Percentiles rank a stretch among this genome's conserved stretches.
Evolutionary conservation across 2,113 vertebrate genomes (phyloP).

Genomic region (Bagarius yarrelli): DNA sequence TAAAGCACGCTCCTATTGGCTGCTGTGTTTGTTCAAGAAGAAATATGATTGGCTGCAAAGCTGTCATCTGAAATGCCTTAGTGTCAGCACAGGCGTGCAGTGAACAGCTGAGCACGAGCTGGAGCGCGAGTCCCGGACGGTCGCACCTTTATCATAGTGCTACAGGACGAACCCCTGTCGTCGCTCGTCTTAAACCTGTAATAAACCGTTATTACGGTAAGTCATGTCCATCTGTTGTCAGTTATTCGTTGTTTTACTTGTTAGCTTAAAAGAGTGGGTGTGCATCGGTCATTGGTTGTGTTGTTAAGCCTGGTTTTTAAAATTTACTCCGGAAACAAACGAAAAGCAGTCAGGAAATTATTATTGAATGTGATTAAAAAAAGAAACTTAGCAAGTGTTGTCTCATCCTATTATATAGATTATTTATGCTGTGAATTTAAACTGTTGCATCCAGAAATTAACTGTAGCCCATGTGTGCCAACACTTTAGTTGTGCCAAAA

Average conservation of each 20-base stretch:
- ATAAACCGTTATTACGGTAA: constrained; percentile 9
- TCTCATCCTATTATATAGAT: too few relatives aligned
- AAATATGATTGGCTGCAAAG: constrained; percentile 46
- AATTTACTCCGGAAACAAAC: not conserved
- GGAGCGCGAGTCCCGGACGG: not conserved
- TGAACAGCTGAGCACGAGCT: constrained; percentile 52
- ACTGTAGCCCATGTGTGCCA: not conserved
- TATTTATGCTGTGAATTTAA: not conserved
- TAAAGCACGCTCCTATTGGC: constrained; percentile 31
- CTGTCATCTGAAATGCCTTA: constrained; percentile 29
- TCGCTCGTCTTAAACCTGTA: not conserved
- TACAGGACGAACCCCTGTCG: not conserved
- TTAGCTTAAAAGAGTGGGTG: not conserved
- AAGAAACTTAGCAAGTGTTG: not conserved
- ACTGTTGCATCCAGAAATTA: not conserved
- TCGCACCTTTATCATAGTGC: not conserved
- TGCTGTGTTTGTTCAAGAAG: constrained; percentile 32
- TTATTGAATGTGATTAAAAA: not conserved
- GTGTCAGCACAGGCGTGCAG: constrained; percentile 24
- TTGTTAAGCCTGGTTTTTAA: not conserved
- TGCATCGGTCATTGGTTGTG: not conserved
- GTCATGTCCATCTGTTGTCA: not conserved
- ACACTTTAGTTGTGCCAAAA: not conserved
- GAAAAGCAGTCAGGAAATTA: not conserved
- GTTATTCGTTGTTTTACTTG: not conserved